Evolutionary conservation across 2,113 vertebrate species (phyloP).

Genomic region (Perca flavescens): DNA sequence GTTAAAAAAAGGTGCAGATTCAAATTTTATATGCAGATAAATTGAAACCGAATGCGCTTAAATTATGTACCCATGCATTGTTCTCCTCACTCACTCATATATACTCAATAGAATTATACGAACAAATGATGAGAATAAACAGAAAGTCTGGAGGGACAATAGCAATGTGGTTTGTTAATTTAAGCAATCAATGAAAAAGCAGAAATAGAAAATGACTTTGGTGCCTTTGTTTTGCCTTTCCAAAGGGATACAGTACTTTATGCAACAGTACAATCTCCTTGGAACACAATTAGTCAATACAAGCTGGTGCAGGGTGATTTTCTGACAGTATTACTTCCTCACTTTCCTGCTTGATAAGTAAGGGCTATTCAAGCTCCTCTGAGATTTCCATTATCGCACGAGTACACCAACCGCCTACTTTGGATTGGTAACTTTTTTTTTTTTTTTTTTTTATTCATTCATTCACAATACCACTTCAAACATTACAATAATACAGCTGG

Average conservation of each 20-base stretch:
- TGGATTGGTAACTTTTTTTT: conserved; percentile 2
- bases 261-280: conserved; percentile 35
- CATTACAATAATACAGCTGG: too few species aligned
- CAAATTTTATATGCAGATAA: conserved; percentile 18
- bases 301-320: conserved; percentile 41
- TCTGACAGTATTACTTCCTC: conserved; percentile 57
- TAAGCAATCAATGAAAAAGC: conserved; percentile 69
- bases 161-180: conserved; percentile 61
- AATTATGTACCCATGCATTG: conserved; percentile 32
- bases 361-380: conserved; percentile 23
- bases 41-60: conserved; percentile 25
- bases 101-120: conserved; percentile 50
- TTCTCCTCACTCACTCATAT: conserved; percentile 48
- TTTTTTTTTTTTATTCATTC: too few species aligned
- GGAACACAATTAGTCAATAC: conserved; percentile 34
- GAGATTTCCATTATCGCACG: conserved; percentile 49
- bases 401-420: conserved; percentile 8
- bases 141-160: conserved; percentile 51
- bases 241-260: conserved; percentile 25
- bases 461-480: too few species aligned
- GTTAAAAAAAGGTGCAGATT: neutral
- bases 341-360: conserved; percentile 44
- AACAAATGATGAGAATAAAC: conserved; percentile 65
- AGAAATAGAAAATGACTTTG: conserved; percentile 70
- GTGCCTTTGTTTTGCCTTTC: conserved; percentile 65